phyloP scores from a whole-genome alignment of 2,113 vertebrate species.

The Austrofundulus limnaeus region DNA sequence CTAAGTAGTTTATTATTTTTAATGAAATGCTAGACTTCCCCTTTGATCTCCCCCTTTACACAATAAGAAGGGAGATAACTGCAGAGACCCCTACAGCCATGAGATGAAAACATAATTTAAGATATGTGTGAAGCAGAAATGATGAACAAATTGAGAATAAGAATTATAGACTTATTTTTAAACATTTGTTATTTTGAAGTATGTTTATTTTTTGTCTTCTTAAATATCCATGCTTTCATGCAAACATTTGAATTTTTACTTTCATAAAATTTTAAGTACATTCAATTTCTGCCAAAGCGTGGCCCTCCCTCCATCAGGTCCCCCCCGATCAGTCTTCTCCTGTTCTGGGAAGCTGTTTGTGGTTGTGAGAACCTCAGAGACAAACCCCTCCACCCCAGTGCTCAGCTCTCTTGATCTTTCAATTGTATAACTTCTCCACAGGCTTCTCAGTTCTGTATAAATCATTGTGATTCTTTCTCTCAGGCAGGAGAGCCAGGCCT shows the following conservation, averaged over 20 bases:
- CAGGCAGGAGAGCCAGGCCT: constrained; percentile 26
- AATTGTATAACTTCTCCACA: constrained; percentile 52
- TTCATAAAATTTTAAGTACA: not conserved
- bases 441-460: constrained; percentile 22
- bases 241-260: not conserved
- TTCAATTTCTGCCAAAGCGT: not conserved
- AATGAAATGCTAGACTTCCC: too few species aligned
- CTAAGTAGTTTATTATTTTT: too few species aligned
- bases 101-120: too few species aligned
- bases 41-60: too few species aligned
- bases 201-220: too few species aligned
- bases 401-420: constrained; percentile 33
- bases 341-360: constrained; percentile 26
- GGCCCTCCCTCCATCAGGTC: constrained; percentile 15
- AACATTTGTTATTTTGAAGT: too few species aligned
- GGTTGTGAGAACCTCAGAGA: constrained; percentile 28
- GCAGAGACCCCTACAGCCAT: too few species aligned
- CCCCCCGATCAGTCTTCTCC: constrained; percentile 6
- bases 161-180: too few species aligned
- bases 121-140: too few species aligned
- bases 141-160: too few species aligned
- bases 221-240: too few species aligned
- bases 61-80: too few species aligned
- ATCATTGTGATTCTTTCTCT: constrained; percentile 36
- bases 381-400: constrained; percentile 8